phyloP scores from a whole-genome alignment of 2,888 invertebrate species.

The Tachina fera region DNA sequence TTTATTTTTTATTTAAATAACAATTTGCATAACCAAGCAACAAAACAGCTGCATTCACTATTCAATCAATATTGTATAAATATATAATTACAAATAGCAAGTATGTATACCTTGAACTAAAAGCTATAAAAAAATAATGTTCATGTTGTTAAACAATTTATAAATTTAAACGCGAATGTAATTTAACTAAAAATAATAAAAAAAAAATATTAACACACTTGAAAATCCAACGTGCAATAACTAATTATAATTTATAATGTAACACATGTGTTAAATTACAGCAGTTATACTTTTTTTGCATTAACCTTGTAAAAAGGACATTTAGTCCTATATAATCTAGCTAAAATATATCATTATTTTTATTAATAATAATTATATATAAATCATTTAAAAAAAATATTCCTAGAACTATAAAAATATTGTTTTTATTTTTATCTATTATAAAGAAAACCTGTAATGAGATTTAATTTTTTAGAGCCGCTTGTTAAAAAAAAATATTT shows the following conservation, averaged over 20 bases:
- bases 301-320: neutral
- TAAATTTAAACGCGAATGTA: slow-evolving; percentile 22
- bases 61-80: neutral
- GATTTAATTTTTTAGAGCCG: no score
- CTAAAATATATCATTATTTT: slow-evolving; percentile 23
- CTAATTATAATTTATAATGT: slow-evolving; percentile 56
- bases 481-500: neutral
- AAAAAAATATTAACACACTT: slow-evolving; percentile 50
- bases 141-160: slow-evolving; percentile 31
- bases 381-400: neutral
- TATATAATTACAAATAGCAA: neutral
- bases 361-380: neutral
- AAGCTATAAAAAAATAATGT: neutral
- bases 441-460: no score
- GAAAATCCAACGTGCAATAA: slow-evolving; percentile 45
- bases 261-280: slow-evolving; percentile 5
- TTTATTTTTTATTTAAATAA: no score
- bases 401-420: neutral
- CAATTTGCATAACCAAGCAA: no score
- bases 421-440: no score
- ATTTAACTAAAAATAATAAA: slow-evolving; percentile 50
- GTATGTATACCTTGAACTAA: neutral
- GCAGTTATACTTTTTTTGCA: neutral
- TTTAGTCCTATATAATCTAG: slow-evolving; percentile 8
- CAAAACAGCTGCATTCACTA: no score